phyloP scores from a whole-genome alignment of 2,797 vertebrate species.

The Melanotaenia boesemani region DNA sequence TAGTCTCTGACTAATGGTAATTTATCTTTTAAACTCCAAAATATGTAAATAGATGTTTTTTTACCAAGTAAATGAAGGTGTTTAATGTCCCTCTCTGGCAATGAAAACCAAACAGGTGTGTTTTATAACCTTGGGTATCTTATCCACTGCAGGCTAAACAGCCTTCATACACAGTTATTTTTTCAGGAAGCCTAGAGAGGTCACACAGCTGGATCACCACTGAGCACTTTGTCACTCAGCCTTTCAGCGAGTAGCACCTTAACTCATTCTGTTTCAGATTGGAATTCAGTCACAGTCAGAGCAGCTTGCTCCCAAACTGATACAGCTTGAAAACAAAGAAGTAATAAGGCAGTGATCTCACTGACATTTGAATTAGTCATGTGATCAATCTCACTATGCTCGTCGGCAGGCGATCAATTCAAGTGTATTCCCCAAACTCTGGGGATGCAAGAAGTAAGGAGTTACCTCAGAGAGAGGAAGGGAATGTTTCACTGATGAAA shows the following conservation, averaged over 20 bases:
- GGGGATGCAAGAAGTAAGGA: slow-evolving; percentile 50
- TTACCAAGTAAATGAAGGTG: slow-evolving; percentile 3
- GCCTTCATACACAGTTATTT: slow-evolving; percentile 5
- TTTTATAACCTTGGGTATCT: slow-evolving; percentile 22
- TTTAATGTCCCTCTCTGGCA: slow-evolving; percentile 40
- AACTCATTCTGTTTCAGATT: slow-evolving; percentile 21
- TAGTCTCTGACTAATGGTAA: slow-evolving; percentile 12
- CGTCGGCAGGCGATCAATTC: slow-evolving; percentile 61
- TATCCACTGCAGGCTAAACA: slow-evolving; percentile 6
- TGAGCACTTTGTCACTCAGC: slow-evolving; percentile 21
- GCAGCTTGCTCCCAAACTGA: slow-evolving; percentile 24
- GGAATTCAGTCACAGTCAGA: neutral
- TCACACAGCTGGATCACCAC: slow-evolving; percentile 18
- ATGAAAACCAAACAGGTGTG: slow-evolving; percentile 33
- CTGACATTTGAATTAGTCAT: slow-evolving; percentile 62
- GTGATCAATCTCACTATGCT: slow-evolving; percentile 52
- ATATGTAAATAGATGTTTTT: slow-evolving; percentile 25
- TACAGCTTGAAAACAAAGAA: slow-evolving; percentile 27
- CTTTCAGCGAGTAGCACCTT: slow-evolving; percentile 19
- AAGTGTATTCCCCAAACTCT: slow-evolving; percentile 63
- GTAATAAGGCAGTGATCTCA: slow-evolving; percentile 36
- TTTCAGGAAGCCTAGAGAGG: slow-evolving; percentile 20
- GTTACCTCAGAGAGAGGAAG: slow-evolving; percentile 35
- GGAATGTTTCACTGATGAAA: slow-evolving; percentile 48
- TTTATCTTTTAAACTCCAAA: slow-evolving; percentile 49